Evolutionary conservation across 2,888 invertebrate species (phyloP), one percentile per base, ranked within the genome.

Genomic region (Caenorhabditis drosophilae): DNA sequence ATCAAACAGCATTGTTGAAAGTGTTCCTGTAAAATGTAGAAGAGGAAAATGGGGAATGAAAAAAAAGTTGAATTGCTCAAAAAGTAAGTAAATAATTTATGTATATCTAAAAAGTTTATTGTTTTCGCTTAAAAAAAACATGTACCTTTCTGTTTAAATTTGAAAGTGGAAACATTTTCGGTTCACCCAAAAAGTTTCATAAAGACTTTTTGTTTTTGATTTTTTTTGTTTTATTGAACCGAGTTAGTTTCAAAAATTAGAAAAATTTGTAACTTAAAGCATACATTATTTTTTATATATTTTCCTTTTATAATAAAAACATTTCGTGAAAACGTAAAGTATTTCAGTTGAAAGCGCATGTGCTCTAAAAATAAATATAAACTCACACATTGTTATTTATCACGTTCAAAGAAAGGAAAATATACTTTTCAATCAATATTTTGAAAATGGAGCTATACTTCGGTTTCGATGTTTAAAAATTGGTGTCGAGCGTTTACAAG

Each of bases 351-450:
- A 59, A 23, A 53, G 53, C 0, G 58, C 70, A 31, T 80, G 80
- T 36, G 46, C 64, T n/a, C 67, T 70, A 38, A 70, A 77, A 52
- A 67, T 77, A 41, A 57, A 67, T 22, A 63, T 73, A 40, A 63
- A 56, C 22, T 67, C 79, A 4, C 61, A 73, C 11, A 56, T 71
- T 0, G 69, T 69, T 7, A 75, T 74, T 2, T 82, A 73, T 50
- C 74, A 81, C 31, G 67, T 55, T 11, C 66, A 76, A 22, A 67
- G 70, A 31, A 73, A 77, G 23, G 76, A 73, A 47, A 75, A 54
- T 23, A 78, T 81, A 9, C 41, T 78, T 4, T 81, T 81, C 64
- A 81, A 81, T 45, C 77, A 81, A 52, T 60, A 74, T 41, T 81
- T 81, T 46, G 60, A 67, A 70, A 74, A 70, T 16, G 78, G 76